Conservation (phyloP, 2,888 invertebrate genomes). For the Drosophila longiperda region DNA sequence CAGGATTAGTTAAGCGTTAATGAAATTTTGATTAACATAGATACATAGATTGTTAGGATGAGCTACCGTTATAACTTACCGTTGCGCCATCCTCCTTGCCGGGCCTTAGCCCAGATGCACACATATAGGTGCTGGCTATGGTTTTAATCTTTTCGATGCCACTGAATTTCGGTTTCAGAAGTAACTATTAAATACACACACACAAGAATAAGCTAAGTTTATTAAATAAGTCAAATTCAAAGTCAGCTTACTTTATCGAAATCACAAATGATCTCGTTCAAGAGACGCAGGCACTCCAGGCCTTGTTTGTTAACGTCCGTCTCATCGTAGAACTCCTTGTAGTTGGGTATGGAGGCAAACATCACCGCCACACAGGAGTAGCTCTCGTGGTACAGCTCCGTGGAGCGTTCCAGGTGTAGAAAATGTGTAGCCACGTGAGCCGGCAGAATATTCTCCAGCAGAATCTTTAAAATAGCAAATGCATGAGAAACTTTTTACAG, state of each 20-base stretch:
- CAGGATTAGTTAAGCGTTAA: conserved; percentile 67
- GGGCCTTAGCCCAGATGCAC: conserved; percentile 96
- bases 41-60: conserved; percentile 8
- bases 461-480: conserved; percentile 87
- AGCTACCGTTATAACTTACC: conserved; percentile 84
- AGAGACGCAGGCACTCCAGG: conserved; percentile 94
- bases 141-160: conserved; percentile 99
- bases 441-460: conserved; percentile 97
- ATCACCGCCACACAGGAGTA: conserved; percentile 97
- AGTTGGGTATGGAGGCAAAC: conserved; percentile 99
- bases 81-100: conserved; percentile 92
- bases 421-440: conserved; percentile 98
- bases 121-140: conserved; percentile 99
- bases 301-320: conserved; percentile 99
- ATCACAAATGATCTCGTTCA: conserved; percentile 99
- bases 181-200: conserved; percentile 87
- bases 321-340: conserved; percentile 98
- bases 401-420: conserved; percentile 87
- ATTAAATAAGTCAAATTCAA: background rate
- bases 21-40: conserved; percentile 49
- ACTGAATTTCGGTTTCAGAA: conserved; percentile 97
- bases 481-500: background rate
- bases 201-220: too few relatives aligned
- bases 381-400: conserved; percentile 97
- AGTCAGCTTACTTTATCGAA: conserved; percentile 93